Evolutionary conservation across 2,888 invertebrate species (phyloP).

Genomic region (Leptura quadrifasciata): DNA sequence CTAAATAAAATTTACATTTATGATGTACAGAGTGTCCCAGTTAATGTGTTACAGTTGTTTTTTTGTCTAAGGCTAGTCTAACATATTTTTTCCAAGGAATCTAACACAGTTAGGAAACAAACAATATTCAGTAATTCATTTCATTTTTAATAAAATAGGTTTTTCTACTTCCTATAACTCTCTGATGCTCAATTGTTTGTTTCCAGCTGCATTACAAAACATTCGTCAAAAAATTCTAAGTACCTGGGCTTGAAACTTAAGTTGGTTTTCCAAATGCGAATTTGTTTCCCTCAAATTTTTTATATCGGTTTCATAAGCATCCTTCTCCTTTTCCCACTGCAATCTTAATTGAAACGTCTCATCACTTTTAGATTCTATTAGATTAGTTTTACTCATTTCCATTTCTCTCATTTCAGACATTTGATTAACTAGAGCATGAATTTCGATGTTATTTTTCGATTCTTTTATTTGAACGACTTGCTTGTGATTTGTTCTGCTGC

Average conservation of each 20-base stretch:
- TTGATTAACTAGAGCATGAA: constrained; percentile 80
- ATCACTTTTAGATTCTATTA: constrained; percentile 71
- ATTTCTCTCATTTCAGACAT: constrained; percentile 82
- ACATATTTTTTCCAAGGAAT: too few species aligned
- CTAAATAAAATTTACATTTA: too few species aligned
- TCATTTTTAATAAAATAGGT: too few species aligned
- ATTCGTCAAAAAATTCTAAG: too few species aligned
- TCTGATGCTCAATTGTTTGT: too few species aligned
- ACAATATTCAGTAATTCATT: too few species aligned
- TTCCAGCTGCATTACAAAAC: too few species aligned
- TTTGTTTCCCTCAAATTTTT: constrained; percentile 81
- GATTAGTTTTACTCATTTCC: constrained; percentile 77
- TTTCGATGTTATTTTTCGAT: constrained; percentile 74
- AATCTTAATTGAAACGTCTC: constrained; percentile 38
- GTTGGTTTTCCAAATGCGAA: constrained; percentile 83
- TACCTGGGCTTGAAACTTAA: constrained; percentile 90
- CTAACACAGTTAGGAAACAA: too few species aligned
- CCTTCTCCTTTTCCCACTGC: constrained; percentile 75
- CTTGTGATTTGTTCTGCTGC: constrained; percentile 62
- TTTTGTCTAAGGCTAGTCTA: too few species aligned
- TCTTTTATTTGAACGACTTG: constrained; percentile 64
- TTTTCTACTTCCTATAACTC: too few species aligned
- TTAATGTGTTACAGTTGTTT: too few species aligned
- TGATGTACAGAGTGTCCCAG: too few species aligned
- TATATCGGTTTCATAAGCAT: constrained; percentile 78